Conservation (phyloP, 1,140 invertebrate genomes). For the Tetragnatha versicolor region DNA sequence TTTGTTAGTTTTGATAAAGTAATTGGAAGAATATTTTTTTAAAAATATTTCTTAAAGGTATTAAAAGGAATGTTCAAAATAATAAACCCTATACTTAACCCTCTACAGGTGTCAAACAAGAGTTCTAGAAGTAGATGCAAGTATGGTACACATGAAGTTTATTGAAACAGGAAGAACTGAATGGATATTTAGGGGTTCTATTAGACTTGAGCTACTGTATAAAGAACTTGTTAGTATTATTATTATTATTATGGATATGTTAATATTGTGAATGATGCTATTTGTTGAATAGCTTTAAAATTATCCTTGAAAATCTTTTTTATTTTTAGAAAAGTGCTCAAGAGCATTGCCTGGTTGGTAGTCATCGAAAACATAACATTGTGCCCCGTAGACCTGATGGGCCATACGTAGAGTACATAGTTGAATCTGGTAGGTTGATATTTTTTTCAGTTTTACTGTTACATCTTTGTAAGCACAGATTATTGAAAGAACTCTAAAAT, state of each 20-base stretch:
- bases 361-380: constrained; percentile 65
- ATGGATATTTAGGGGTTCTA: constrained; percentile 94
- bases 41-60: too few species aligned
- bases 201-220: constrained; percentile 80
- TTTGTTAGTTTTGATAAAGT: too few species aligned
- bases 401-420: constrained; percentile 81
- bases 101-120: constrained; percentile 74
- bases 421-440: too few species aligned
- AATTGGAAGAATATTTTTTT: too few species aligned
- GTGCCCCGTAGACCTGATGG: constrained; percentile 63
- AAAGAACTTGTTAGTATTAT: constrained; percentile 69
- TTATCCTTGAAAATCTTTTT: not conserved
- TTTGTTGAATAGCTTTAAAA: not conserved
- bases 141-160: constrained; percentile 86
- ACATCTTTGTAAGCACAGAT: too few species aligned
- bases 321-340: constrained; percentile 71
- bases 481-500: too few species aligned
- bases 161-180: constrained; percentile 78
- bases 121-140: constrained; percentile 84
- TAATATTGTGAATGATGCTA: not conserved
- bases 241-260: not conserved
- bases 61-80: too few species aligned
- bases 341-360: constrained; percentile 66
- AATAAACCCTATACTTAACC: too few species aligned
- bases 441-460: too few species aligned